Base-by-base conservation (phyloP, 1,140 invertebrate genomes). In the Cephus cinctus region DNA sequence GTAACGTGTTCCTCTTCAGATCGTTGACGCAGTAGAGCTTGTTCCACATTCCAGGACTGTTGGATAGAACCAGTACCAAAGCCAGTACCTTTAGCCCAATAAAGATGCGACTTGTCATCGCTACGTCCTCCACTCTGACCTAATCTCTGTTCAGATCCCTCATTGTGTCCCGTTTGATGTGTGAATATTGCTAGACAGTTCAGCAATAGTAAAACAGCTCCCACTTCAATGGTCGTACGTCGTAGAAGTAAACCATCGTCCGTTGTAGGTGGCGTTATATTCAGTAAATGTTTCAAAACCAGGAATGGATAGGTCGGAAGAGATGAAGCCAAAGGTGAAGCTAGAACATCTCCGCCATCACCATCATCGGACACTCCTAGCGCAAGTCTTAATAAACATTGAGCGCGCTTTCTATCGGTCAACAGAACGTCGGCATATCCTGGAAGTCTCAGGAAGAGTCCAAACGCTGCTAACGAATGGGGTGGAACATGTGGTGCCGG, bases 21-120 rank as follows among this genome's bases (percentile, higher is more conserved):
- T 36, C 86, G 84, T 69, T 96, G 92, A 8, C 91, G 79, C 38
- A 92, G 68, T n/a, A 97, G 71, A 18, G 92, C 92, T 62, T 95
- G 90, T 62, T 96, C 93, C 6, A 96, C 91, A 73, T 98, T 94
- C 94, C 94, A 98, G 20, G 89, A 91, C 62, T 96, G 94, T 44
- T 92, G 88, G 2, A 92, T 97, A 1, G 92, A 95, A 1, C 95
- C 95, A 0, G 94, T 96, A 9, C 94, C 95, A 73, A 96, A 98
- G 3, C 95, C 95, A 1, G 94, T 94, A 5, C 86, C 89, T 66
- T 96, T 96, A 0, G 94, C 94, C 94, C 94, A 98, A 72, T 96
- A 96, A 50, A 90, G 78, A 63, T 95, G 91, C 1, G 85, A 85
- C 56, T 92, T 91, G 47, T 91, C 87, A 59, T 89, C 86, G 18